Evolutionary conservation across 2,113 vertebrate species (phyloP).

Genomic region (Cyanoderma ruficeps): DNA sequence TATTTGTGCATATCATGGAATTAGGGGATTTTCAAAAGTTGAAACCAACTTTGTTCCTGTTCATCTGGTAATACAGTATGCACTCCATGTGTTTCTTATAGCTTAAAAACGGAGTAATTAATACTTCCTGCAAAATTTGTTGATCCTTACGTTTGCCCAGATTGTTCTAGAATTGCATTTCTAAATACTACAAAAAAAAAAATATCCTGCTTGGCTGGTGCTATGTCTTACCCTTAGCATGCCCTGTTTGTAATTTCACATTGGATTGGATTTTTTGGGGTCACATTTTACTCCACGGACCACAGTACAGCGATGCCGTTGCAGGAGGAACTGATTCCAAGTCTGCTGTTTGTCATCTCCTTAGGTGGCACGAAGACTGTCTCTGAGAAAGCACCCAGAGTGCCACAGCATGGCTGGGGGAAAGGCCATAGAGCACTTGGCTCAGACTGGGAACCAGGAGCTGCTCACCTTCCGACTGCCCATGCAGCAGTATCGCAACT

Average conservation of each 20-base stretch:
- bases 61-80: neutral
- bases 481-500: constrained; percentile 81
- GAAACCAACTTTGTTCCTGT: neutral
- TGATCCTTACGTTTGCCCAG: neutral
- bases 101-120: neutral
- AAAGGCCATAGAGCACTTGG: constrained; percentile 88
- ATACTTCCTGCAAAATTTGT: neutral
- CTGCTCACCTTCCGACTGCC: constrained; percentile 77
- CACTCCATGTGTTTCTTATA: fast-evolving
- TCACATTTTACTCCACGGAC: neutral
- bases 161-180: neutral
- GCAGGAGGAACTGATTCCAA: neutral
- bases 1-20: neutral
- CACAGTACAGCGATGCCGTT: neutral
- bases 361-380: constrained; percentile 90
- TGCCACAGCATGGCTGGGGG: constrained; percentile 87
- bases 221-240: neutral
- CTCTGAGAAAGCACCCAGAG: constrained; percentile 80
- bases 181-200: neutral
- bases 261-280: neutral
- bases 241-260: neutral
- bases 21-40: neutral
- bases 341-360: neutral
- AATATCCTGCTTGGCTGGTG: fast-evolving
- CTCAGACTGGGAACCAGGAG: constrained; percentile 75